A percentile compares a stretch with the other conserved stretches of the same genome.
Conservation (phyloP, 2,113 vertebrate species). For the Gymnarchus niloticus region DNA sequence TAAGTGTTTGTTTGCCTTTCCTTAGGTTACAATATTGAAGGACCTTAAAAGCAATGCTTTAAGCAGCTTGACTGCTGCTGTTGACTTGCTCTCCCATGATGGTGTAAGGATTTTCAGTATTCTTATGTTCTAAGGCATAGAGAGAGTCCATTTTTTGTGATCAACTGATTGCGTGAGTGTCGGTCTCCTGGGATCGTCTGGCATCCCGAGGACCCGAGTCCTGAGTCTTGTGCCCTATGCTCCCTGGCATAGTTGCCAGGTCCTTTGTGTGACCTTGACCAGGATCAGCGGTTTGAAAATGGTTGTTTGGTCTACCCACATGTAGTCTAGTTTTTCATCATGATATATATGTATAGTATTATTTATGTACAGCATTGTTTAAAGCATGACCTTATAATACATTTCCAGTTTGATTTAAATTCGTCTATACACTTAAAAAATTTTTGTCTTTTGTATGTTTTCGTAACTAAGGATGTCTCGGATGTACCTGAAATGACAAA, state of each 20-base stretch:
- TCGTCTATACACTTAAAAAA: neutral
- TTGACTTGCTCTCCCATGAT: slow-evolving; percentile 47
- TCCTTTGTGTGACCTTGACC: no score
- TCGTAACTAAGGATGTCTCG: neutral
- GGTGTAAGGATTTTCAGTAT: slow-evolving; percentile 41
- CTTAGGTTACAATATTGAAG: slow-evolving; percentile 50
- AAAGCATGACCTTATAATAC: neutral
- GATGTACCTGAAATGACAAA: neutral
- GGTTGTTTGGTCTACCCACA: no score
- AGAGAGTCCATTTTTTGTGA: no score
- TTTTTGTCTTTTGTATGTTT: neutral
- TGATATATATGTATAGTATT: no score
- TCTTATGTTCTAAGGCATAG: no score
- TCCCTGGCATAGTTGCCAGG: no score
- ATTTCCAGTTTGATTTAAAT: neutral
- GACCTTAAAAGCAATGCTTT: slow-evolving; percentile 45
- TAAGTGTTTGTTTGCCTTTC: neutral
- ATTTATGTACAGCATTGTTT: no score
- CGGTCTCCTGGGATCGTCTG: no score
- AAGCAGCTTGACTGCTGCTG: slow-evolving; percentile 45
- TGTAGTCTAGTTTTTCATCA: neutral
- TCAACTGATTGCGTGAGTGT: no score
- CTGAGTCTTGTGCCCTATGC: no score
- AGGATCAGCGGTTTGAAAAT: no score
- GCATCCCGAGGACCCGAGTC: no score